phyloP scores from a whole-genome alignment of 2,113 vertebrate species.

The Nestor notabilis region DNA sequence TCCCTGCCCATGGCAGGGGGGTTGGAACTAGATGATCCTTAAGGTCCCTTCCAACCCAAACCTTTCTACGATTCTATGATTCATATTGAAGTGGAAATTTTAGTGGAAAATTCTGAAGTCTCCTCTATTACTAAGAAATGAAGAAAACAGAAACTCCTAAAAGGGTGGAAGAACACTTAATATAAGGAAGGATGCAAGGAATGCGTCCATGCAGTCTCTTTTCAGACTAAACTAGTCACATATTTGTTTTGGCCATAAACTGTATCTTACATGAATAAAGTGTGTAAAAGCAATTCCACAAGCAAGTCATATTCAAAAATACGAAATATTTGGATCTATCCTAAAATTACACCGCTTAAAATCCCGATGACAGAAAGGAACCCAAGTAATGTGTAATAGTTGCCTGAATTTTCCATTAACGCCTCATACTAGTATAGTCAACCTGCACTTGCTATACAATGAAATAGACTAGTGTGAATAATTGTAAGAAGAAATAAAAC shows the following conservation, averaged over 20 bases:
- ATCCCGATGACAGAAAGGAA: not conserved
- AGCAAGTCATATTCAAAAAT: not conserved
- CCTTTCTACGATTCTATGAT: not conserved
- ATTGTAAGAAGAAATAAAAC: not conserved
- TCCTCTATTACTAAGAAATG: not conserved
- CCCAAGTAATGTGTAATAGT: not conserved
- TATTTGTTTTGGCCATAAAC: not conserved
- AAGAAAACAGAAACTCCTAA: not conserved
- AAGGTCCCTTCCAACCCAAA: not conserved
- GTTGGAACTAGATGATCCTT: not conserved
- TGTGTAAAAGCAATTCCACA: not conserved
- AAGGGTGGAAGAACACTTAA: not conserved
- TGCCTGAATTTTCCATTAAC: conserved; percentile 18
- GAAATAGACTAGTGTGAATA: not conserved
- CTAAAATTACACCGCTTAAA: not conserved
- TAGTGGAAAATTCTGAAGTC: not conserved
- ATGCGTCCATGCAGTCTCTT: not conserved
- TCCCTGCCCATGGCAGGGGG: not conserved
- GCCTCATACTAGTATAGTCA: not conserved
- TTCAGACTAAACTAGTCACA: not conserved
- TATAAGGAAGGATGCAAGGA: not conserved
- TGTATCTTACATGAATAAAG: not conserved
- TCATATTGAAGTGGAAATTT: not conserved
- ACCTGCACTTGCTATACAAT: not conserved
- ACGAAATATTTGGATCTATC: not conserved